Base-by-base conservation (phyloP, 1,140 invertebrate genomes). In the Zaprionus ornatus region DNA sequence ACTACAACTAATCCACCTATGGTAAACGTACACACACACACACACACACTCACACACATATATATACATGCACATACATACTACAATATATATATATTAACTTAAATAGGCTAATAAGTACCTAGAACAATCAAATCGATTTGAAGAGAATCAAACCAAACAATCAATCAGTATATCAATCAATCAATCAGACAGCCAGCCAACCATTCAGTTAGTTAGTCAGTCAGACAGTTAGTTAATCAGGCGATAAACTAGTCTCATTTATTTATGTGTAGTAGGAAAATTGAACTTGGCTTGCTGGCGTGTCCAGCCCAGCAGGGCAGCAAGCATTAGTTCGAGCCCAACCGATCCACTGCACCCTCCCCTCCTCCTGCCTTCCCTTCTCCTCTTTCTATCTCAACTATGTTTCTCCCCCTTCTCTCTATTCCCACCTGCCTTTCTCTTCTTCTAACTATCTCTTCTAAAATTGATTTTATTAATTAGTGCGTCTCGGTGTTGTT, bases 281-380 rank as follows among this genome's bases (percentile, higher is more conserved):
- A 17, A 57, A 75, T 88, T 88, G 77, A 87, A 88, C 84, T 88
- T 59, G 77, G 70, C 84, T 88, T 70, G 84, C 84, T 87, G 83
- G 83, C 67, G 73, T 82, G 83, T 79, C 77, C 83, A 87, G 83
- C 83, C 83, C 83, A 88, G 83, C 84, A 87, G 75, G 66, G 50
- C 66, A 87, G 83, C 83, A 63, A 77, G 72, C 71, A 48, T 65
- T 61, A 87, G 82, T 86, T 86, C 82, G 77, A 79, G 64, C 60
- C 52, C 48, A 45, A 45, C 40, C 55, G 57, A 66, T 23, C 64
- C 48, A 42, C 60, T 48, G 19, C 27, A 61, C 29, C 40, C 32
- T 45, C 54, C n/a, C n/a, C n/a, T n/a, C n/a, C n/a, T n/a, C n/a
- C n/a, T n/a, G n/a, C n/a, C n/a, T 19, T 19, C 10, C 55, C 6